These are phyloP conservation scores for Columba guinea DNA, from an alignment of 2,797 vertebrate species.

Conservation along the genomic window DNA sequence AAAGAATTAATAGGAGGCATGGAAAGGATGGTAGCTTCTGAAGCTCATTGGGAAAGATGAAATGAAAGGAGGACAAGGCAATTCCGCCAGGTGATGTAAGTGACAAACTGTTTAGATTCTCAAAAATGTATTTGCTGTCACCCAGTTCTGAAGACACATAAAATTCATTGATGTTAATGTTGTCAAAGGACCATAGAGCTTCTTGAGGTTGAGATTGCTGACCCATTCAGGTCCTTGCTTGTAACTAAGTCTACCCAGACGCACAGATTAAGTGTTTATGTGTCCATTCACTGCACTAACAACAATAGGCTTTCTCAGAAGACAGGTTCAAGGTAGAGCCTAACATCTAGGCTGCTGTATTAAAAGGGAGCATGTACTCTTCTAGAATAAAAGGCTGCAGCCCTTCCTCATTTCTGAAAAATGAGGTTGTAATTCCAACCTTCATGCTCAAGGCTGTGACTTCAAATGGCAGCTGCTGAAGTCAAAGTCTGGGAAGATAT, in stretches of 20 bases:
- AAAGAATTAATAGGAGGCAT: not conserved
- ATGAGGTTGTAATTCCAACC: not conserved
- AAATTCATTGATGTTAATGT: not conserved
- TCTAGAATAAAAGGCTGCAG: not conserved
- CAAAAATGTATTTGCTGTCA: not conserved
- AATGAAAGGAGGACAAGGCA: not conserved
- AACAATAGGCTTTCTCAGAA: not conserved
- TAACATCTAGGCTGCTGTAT: not conserved
- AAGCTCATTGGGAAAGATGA: not conserved
- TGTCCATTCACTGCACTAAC: not conserved
- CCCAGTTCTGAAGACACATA: not conserved
- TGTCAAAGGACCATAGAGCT: not conserved
- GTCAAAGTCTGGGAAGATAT: not conserved
- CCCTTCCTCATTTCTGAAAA: not conserved
- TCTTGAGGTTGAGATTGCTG: not conserved
- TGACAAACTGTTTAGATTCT: not conserved
- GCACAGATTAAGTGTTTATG: not conserved
- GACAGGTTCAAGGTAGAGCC: not conserved
- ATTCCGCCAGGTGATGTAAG: not conserved
- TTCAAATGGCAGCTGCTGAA: not conserved
- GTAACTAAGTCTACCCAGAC: not conserved
- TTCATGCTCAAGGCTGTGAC: not conserved
- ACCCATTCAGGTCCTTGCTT: not conserved
- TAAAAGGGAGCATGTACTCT: not conserved
- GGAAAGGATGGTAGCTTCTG: not conserved